Evolutionary conservation across 2,888 invertebrate genomes (phyloP).

Genomic region (Tenthredo livida): DNA sequence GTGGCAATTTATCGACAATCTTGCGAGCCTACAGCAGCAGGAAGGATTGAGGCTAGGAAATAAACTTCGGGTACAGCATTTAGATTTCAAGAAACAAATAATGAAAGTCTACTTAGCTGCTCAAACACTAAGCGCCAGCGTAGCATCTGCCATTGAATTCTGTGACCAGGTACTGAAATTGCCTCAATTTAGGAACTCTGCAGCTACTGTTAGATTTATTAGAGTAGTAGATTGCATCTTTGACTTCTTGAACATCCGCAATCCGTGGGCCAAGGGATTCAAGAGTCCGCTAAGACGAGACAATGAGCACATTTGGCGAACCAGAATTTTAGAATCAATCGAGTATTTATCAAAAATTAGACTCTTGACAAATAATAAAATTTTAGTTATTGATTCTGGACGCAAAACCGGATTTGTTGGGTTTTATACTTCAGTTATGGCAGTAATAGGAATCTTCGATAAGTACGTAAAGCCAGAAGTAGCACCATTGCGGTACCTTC

Average conservation of each 20-base stretch:
- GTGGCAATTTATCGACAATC: background rate
- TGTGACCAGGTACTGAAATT: slow-evolving; percentile 28
- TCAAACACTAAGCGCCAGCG: slow-evolving; percentile 63
- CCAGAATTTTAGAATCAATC: background rate
- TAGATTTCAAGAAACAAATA: slow-evolving; percentile 57
- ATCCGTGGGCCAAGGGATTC: slow-evolving; percentile 60
- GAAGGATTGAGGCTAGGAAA: slow-evolving; percentile 57
- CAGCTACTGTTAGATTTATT: slow-evolving; percentile 61
- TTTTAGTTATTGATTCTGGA: slow-evolving; percentile 45
- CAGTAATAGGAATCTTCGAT: slow-evolving; percentile 44
- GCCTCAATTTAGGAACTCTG: slow-evolving; percentile 55
- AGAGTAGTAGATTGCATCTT: slow-evolving; percentile 60
- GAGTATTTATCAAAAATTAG: background rate
- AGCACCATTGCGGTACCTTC: slow-evolving; percentile 41
- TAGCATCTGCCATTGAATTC: slow-evolving; percentile 63
- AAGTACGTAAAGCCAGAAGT: slow-evolving; percentile 48
- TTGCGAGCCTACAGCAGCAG: slow-evolving; percentile 22
- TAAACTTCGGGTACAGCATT: slow-evolving; percentile 51
- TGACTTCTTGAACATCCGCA: slow-evolving; percentile 62
- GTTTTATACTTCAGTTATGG: slow-evolving; percentile 40
- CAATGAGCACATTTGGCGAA: slow-evolving; percentile 56
- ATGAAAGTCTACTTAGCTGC: slow-evolving; percentile 63
- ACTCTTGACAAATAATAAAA: background rate
- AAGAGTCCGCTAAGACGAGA: slow-evolving; percentile 59
- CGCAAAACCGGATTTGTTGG: slow-evolving; percentile 52